Conservation (phyloP, 1,140 invertebrate genomes). For the Eciton burchellii region DNA sequence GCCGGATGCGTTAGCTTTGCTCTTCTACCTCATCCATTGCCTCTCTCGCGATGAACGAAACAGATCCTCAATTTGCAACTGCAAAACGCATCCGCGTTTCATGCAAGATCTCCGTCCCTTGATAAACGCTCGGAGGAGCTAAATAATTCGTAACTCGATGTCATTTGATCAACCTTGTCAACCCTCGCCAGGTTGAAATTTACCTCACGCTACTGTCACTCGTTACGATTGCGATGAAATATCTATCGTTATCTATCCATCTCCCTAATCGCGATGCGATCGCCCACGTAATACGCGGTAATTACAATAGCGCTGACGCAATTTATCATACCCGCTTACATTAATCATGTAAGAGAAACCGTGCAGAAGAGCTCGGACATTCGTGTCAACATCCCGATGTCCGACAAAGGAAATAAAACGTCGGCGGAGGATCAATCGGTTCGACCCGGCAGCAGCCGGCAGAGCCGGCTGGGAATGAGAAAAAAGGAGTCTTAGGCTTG, state of each 20-base stretch:
- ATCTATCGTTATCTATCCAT: no score
- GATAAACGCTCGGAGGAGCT: no score
- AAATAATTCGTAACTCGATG: no score
- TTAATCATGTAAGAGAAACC: background rate
- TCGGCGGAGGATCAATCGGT: slow-evolving; percentile 11
- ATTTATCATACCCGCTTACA: background rate
- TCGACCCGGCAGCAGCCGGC: background rate
- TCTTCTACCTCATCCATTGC: background rate
- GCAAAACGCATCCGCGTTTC: no score
- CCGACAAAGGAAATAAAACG: slow-evolving; percentile 1
- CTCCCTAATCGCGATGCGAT: background rate
- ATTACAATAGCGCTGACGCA: background rate
- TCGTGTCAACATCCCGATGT: slow-evolving; percentile 11
- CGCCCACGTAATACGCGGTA: background rate
- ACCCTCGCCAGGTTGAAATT: no score
- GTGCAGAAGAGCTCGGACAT: background rate
- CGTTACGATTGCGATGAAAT: no score
- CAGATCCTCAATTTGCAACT: no score
- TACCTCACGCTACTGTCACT: no score
- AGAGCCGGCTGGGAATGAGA: slow-evolving; percentile 16
- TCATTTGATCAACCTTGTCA: no score
- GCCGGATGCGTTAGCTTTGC: background rate
- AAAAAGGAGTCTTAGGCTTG: slow-evolving; percentile 39
- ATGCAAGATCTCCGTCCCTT: no score
- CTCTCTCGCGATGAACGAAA: no score